Conservation (phyloP, 2,888 invertebrate species). For the Sinopyrophorus schimmeli region DNA sequence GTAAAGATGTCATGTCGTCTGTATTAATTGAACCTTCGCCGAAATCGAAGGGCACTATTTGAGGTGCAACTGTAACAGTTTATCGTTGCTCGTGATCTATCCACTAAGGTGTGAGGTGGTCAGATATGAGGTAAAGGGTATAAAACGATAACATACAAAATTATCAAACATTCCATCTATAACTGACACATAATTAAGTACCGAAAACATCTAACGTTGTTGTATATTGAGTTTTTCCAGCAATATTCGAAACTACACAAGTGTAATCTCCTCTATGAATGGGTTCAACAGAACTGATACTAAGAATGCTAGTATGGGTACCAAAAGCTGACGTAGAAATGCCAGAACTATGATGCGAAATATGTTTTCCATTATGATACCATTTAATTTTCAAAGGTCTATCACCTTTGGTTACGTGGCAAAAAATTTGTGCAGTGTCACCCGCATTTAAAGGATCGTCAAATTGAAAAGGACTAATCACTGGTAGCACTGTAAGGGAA, state of each 20-base stretch:
- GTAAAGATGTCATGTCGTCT: constrained; percentile 73
- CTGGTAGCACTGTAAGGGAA: constrained; percentile 60
- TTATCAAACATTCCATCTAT: constrained; percentile 18
- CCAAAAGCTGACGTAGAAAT: constrained; percentile 49
- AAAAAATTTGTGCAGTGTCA: constrained; percentile 71
- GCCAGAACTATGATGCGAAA: constrained; percentile 48
- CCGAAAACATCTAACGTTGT: constrained; percentile 57
- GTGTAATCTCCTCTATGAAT: constrained; percentile 59
- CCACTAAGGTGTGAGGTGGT: constrained; percentile 17
- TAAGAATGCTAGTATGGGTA: constrained; percentile 55
- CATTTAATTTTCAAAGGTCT: constrained; percentile 71
- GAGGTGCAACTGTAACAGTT: constrained; percentile 63
- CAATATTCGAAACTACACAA: constrained; percentile 63
- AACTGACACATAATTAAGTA: constrained; percentile 47
- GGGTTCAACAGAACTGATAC: constrained; percentile 58
- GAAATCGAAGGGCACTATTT: constrained; percentile 72
- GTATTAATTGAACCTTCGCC: constrained; percentile 76
- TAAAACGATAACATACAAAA: constrained; percentile 20
- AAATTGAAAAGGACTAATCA: constrained; percentile 65
- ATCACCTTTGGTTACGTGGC: constrained; percentile 74
- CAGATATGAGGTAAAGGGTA: constrained; percentile 9
- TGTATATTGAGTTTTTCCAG: constrained; percentile 50
- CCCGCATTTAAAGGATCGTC: constrained; percentile 70
- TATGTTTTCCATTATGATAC: constrained; percentile 67
- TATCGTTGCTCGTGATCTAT: background rate